These are phyloP conservation scores for Aselliscus stoliczkanus DNA, from an alignment of 2,797 vertebrate species.

Conservation along the genomic window DNA sequence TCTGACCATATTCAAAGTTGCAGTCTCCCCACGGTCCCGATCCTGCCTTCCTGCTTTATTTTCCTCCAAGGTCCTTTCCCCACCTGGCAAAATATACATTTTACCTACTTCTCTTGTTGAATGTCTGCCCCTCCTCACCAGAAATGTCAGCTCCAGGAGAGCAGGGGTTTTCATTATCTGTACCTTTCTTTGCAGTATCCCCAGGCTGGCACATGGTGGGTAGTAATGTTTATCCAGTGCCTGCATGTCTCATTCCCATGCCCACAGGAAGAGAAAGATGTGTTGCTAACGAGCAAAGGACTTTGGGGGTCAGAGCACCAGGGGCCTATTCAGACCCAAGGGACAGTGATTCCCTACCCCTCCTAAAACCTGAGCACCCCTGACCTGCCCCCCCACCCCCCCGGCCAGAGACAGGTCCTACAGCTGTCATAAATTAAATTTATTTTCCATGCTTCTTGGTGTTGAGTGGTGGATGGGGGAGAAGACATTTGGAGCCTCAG, in stretches of 20 bases:
- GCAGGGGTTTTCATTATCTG: background rate
- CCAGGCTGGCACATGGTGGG: background rate
- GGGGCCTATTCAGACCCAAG: background rate
- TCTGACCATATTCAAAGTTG: background rate
- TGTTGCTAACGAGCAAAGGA: background rate
- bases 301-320: background rate
- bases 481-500: background rate
- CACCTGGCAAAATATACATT: background rate
- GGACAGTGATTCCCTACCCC: background rate
- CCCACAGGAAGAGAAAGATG: background rate
- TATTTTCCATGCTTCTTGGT: conserved; percentile 59
- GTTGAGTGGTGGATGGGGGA: background rate
- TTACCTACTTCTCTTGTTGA: background rate
- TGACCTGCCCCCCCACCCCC: background rate
- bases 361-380: background rate
- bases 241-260: background rate
- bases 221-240: background rate
- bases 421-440: conserved; percentile 50
- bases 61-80: background rate
- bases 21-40: rapidly evolving
- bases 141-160: background rate
- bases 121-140: background rate
- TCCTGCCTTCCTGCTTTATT: background rate
- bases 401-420: background rate
- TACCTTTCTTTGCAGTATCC: background rate